Evolutionary conservation across 1,140 invertebrate genomes (phyloP), one percentile per base, ranked within the genome.

Genomic region (Zaprionus gabonicus): DNA sequence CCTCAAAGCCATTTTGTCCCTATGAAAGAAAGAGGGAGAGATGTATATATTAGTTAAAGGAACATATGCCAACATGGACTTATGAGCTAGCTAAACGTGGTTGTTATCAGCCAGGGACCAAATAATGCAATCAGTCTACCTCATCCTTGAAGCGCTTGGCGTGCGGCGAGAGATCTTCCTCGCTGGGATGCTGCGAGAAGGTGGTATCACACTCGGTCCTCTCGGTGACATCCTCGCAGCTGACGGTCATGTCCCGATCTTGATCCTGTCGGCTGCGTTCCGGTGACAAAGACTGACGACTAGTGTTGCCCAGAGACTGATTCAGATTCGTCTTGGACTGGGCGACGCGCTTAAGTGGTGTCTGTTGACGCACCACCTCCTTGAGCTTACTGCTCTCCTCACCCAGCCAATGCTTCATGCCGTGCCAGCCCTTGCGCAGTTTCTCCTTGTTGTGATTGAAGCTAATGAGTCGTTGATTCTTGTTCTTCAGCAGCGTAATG

Each of bases 1-100:
- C 98, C 88, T 98, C 97, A 93, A 99, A 99, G 13, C 97, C 97
- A 93, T 97, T 97, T 93, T 97, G 96, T 79, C 95, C 97, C 97
- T 98, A 94, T 10, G 13, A 7, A 12, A 1, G 57, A 25, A 38
- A 28, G 20, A 55, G 23, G 9, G 5, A 58, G 41, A 58, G 25
- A 15, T 17, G n/a, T 25, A 60, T 15, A 0, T 0, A 20, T 56
- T 46, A 57, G 15, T 5, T 23, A n/a, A 59, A 41, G 17, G 7
- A 55, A 66, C 0, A 53, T 5, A n/a, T 0, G 1, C 2, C 5
- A 25, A 13, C 4, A 31, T 3, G 3, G 27, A 34, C 25, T 58
- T 34, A 23, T 34, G n/a, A 23, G n/a, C n/a, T 20, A 31, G 23
- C 13, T 10, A 15, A 23, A 57, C 9, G 31, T 31, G 23, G 10